Evolutionary conservation across 2,113 vertebrate species (phyloP).

Genomic region (Cepphus grylle): DNA sequence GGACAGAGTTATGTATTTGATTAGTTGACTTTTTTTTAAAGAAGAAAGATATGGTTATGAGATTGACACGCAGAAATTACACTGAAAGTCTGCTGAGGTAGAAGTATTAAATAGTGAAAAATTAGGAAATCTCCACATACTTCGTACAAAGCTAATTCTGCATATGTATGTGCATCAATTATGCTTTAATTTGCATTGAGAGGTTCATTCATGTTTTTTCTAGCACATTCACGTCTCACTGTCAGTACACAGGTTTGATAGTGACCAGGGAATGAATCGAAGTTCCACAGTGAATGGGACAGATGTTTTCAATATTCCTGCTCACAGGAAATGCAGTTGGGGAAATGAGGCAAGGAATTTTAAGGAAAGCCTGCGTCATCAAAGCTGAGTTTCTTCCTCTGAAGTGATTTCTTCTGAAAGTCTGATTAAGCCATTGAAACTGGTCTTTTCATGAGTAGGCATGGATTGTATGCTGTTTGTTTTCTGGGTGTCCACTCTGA

Average conservation of each 20-base stretch:
- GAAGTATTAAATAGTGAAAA: neutral
- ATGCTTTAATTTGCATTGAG: neutral
- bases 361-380: neutral
- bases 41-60: neutral
- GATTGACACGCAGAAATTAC: neutral
- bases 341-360: neutral
- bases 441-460: neutral
- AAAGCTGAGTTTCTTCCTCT: neutral
- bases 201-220: neutral
- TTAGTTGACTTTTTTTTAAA: neutral
- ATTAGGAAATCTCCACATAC: neutral
- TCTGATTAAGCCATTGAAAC: neutral
- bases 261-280: neutral
- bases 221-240: neutral
- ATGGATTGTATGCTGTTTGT: neutral
- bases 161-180: neutral
- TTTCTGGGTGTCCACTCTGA: neutral
- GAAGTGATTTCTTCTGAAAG: neutral
- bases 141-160: neutral
- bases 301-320: neutral
- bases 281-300: neutral
- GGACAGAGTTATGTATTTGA: neutral
- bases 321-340: neutral
- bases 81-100: neutral
- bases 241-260: neutral